A percentile compares a stretch with the other conserved stretches of the same genome.
Evolutionary conservation across 2,113 vertebrate species (phyloP).

Genomic region (Gallinago jamesoni): DNA sequence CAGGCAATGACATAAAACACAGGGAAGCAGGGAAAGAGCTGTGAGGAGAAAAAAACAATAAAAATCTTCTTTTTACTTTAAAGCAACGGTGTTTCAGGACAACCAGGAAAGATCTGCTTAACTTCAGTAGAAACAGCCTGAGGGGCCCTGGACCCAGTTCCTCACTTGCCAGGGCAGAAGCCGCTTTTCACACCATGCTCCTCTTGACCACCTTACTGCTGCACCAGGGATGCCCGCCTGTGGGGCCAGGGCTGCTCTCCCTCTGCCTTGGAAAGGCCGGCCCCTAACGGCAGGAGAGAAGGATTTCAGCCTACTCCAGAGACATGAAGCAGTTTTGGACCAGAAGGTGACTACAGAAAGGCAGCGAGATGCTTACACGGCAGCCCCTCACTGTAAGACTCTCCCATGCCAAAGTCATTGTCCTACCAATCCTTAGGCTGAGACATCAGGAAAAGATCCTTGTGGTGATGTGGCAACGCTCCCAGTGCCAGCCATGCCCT

Average conservation of each 20-base stretch:
- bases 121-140: not conserved
- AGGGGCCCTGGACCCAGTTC: not conserved
- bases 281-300: not conserved
- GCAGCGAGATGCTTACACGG: fast-evolving
- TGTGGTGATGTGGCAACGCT: not conserved
- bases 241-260: not conserved
- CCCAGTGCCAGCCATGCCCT: not conserved
- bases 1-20: not conserved
- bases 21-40: not conserved
- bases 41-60: not conserved
- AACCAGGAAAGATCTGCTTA: not conserved
- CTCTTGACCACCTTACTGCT: not conserved
- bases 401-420: not conserved
- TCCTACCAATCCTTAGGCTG: not conserved
- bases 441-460: fast-evolving
- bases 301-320: not conserved
- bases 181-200: fast-evolving
- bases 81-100: not conserved
- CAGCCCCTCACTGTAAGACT: not conserved
- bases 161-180: not conserved
- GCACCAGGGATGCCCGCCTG: fast-evolving
- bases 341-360: not conserved
- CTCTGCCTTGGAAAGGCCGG: slow-evolving; percentile 11
- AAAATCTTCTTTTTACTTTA: not conserved
- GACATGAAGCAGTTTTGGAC: fast-evolving